These are phyloP conservation scores for Drosophila kanapiae DNA, from an alignment of 1,140 invertebrate species.

Conservation along the genomic window DNA sequence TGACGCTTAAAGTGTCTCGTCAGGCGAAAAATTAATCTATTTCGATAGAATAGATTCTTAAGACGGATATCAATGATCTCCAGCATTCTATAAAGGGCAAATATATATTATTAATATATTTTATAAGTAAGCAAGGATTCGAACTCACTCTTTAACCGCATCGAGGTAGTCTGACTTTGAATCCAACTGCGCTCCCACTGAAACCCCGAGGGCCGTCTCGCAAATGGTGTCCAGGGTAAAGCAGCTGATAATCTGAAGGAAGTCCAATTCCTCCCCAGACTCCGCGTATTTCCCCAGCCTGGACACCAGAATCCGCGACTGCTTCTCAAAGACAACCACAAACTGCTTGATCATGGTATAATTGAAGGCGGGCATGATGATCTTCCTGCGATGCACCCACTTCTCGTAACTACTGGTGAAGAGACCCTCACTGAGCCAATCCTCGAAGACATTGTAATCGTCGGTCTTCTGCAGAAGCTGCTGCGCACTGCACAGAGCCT, in stretches of 20 bases:
- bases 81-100: conserved; percentile 26
- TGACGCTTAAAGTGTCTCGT: conserved; percentile 38
- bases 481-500: conserved; percentile 56
- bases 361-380: conserved; percentile 95
- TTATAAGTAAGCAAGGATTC: neutral
- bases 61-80: conserved; percentile 49
- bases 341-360: conserved; percentile 89
- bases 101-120: neutral
- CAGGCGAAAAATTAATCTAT: conserved; percentile 23
- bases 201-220: conserved; percentile 58
- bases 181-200: conserved; percentile 42
- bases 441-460: conserved; percentile 86
- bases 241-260: conserved; percentile 49
- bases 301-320: conserved; percentile 44
- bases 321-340: conserved; percentile 45
- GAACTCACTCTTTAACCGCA: conserved; percentile 61
- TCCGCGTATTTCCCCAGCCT: conserved; percentile 12
- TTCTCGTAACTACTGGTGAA: conserved; percentile 89
- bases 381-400: conserved; percentile 92
- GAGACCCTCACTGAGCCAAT: conserved; percentile 89
- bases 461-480: conserved; percentile 86
- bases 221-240: conserved; percentile 68
- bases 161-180: conserved; percentile 47
- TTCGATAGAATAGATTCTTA: conserved; percentile 56
- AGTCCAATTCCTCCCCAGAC: conserved; percentile 38